Conservation (phyloP, 2,888 invertebrate species). For the Anaspis maculata region DNA sequence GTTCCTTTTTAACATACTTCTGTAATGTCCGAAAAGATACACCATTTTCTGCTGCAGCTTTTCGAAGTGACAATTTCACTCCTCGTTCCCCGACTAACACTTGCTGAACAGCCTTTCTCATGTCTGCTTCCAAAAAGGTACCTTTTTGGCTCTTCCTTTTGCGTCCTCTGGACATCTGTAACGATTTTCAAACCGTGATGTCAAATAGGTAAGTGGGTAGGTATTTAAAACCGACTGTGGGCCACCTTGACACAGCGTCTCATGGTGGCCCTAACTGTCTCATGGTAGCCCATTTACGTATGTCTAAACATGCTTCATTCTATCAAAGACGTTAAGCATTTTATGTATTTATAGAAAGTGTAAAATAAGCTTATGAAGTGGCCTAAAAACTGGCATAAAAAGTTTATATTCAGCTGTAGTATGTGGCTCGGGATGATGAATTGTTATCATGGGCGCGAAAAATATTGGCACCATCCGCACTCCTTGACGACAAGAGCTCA, state of each 20-base stretch:
- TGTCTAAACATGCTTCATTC: too few species aligned
- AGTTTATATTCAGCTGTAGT: too few species aligned
- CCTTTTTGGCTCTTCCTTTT: constrained; percentile 7
- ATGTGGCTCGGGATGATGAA: too few species aligned
- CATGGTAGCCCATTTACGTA: too few species aligned
- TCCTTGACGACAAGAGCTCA: too few species aligned
- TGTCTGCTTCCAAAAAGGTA: constrained; percentile 5
- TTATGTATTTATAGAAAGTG: too few species aligned
- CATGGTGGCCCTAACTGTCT: constrained; percentile 3
- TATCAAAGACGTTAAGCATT: too few species aligned
- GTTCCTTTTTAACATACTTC: constrained; percentile 9
- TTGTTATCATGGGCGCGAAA: too few species aligned
- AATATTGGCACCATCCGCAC: too few species aligned
- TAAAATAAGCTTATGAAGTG: too few species aligned
- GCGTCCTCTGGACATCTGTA: constrained; percentile 8
- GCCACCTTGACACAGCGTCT: constrained; percentile 7
- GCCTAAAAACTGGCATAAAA: too few species aligned
- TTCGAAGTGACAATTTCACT: constrained; percentile 7
- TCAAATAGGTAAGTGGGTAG: neutral
- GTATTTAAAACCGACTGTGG: constrained; percentile 1
- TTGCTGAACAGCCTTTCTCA: constrained; percentile 9
- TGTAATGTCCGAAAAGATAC: constrained; percentile 8
- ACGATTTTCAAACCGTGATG: constrained; percentile 1
- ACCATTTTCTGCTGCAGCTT: constrained; percentile 6
- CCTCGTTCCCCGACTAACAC: too few species aligned